Conservation (phyloP, 2,113 vertebrate genomes). For the Fulica atra region DNA sequence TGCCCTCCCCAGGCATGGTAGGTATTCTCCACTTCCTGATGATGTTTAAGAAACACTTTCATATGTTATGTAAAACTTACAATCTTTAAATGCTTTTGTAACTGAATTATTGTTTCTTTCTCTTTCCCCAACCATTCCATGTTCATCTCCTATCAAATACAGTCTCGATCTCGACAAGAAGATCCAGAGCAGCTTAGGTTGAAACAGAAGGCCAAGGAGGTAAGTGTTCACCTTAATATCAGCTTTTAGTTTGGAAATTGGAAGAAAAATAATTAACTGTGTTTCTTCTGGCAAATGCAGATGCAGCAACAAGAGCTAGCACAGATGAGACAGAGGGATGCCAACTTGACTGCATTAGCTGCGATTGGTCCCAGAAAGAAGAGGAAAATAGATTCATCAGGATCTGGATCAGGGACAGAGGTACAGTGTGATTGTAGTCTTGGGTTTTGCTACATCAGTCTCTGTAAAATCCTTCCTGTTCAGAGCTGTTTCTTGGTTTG, state of each 20-base stretch:
- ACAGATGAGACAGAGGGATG: constrained; percentile 92
- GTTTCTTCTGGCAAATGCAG: constrained; percentile 62
- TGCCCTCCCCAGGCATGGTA: not conserved
- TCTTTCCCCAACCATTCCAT: not conserved
- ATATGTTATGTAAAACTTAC: not conserved
- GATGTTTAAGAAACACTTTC: not conserved
- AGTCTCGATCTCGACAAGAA: constrained; percentile 93
- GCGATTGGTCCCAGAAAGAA: constrained; percentile 92
- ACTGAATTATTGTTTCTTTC: not conserved
- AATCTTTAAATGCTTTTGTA: not conserved
- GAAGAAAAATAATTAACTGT: not conserved
- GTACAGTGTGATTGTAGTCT: constrained; percentile 52
- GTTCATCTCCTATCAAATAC: not conserved
- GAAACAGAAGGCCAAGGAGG: constrained; percentile 95
- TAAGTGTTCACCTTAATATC: constrained; percentile 19
- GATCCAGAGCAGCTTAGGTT: constrained; percentile 90
- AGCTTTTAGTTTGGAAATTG: not conserved
- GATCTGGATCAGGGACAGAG: constrained; percentile 84
- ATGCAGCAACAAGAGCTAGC: constrained; percentile 94
- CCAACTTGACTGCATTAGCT: constrained; percentile 90
- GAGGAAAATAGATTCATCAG: constrained; percentile 85
- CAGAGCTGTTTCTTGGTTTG: not conserved
- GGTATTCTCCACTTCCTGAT: not conserved
- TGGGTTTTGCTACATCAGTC: not conserved
- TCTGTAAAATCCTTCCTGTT: not conserved